Evolutionary conservation across 1,140 invertebrate genomes (phyloP).

Genomic region (Saccostrea glomerata): DNA sequence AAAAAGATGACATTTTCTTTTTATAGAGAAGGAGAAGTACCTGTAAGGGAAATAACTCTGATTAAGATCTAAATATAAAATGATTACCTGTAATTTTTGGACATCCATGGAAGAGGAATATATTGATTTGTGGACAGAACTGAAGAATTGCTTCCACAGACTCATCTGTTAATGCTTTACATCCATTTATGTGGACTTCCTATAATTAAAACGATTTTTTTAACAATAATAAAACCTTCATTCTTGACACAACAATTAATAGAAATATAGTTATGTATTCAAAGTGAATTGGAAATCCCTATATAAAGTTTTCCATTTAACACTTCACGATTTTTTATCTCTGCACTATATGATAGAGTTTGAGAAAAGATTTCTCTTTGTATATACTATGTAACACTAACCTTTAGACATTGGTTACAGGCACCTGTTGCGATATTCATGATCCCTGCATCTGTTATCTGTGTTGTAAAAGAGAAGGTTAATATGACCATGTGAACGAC

Average conservation of each 20-base stretch:
- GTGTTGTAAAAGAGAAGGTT: neutral
- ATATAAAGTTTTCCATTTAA: too few species aligned
- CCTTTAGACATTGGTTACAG: constrained; percentile 14
- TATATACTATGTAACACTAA: neutral
- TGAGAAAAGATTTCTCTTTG: neutral
- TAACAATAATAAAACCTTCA: neutral
- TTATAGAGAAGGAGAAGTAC: too few species aligned
- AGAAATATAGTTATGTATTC: too few species aligned
- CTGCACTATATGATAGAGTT: too few species aligned
- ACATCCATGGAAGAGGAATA: constrained; percentile 75
- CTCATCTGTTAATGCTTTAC: constrained; percentile 71
- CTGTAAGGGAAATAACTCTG: too few species aligned
- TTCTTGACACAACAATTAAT: neutral
- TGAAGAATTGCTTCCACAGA: constrained; percentile 72
- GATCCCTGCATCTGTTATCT: neutral
- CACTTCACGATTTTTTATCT: too few species aligned
- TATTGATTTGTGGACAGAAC: constrained; percentile 71
- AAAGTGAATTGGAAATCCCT: too few species aligned
- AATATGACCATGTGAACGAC: neutral
- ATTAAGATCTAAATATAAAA: neutral
- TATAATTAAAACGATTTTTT: constrained; percentile 46
- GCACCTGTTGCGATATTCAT: neutral
- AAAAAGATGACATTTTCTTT: too few species aligned
- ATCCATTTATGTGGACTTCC: constrained; percentile 75
- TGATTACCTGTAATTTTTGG: constrained; percentile 73